A percentile compares a stretch with the other conserved stretches of the same genome.
Evolutionary conservation across 1,140 invertebrate species (phyloP).

Genomic region (Mactra quadrangularis): DNA sequence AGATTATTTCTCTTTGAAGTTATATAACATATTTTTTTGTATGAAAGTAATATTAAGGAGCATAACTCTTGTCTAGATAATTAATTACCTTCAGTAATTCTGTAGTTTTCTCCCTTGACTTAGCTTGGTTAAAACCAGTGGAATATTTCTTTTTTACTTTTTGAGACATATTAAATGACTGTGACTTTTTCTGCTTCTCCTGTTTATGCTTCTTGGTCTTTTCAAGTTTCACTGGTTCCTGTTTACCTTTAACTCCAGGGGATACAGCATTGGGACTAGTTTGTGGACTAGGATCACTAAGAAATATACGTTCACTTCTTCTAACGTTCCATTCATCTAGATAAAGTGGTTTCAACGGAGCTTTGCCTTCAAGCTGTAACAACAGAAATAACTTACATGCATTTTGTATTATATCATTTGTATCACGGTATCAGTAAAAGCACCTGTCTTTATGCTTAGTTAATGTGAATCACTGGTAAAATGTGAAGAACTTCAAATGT

Average conservation of each 20-base stretch:
- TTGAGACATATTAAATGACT: slow-evolving; percentile 74
- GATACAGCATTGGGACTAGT: slow-evolving; percentile 71
- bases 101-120: slow-evolving; percentile 58
- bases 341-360: slow-evolving; percentile 76
- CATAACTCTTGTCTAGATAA: no score
- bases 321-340: slow-evolving; percentile 82
- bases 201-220: slow-evolving; percentile 36
- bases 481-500: no score
- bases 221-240: neutral
- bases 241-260: slow-evolving; percentile 34
- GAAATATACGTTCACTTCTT: slow-evolving; percentile 84
- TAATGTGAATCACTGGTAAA: no score
- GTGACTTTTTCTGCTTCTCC: slow-evolving; percentile 77
- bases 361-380: slow-evolving; percentile 65
- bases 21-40: no score
- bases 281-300: slow-evolving; percentile 82
- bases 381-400: no score
- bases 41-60: no score
- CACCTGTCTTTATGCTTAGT: no score
- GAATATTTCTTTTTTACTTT: slow-evolving; percentile 79
- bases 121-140: slow-evolving; percentile 64
- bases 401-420: no score
- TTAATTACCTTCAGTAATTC: slow-evolving; percentile 45
- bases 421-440: no score
- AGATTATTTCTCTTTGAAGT: no score